Conservation (phyloP, 1,140 invertebrate genomes). For the Apis cerana region DNA sequence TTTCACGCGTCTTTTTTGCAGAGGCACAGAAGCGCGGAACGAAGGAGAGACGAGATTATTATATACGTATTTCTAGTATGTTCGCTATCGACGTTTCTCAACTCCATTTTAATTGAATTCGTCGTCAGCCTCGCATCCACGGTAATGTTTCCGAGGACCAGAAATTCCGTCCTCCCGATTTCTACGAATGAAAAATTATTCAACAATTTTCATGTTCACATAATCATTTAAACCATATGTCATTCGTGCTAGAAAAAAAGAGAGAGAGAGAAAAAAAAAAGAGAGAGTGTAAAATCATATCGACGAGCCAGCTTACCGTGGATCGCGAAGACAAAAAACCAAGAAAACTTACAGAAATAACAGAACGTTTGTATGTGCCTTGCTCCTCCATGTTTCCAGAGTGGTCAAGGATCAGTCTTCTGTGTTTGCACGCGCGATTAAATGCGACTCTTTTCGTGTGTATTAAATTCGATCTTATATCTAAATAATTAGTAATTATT, state of each 20-base stretch:
- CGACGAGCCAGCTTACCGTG: background rate
- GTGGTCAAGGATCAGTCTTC: slow-evolving; percentile 60
- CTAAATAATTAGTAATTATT: slow-evolving; percentile 19
- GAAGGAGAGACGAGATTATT: slow-evolving; percentile 13
- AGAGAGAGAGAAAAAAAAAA: background rate
- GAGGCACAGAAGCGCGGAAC: slow-evolving; percentile 10
- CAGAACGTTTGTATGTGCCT: slow-evolving; percentile 51
- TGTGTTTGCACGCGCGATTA: slow-evolving; percentile 21
- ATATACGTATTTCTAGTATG: background rate
- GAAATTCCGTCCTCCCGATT: background rate
- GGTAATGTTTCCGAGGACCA: background rate
- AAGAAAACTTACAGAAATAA: slow-evolving; percentile 43
- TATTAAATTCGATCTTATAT: slow-evolving; percentile 15
- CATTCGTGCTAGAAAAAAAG: background rate
- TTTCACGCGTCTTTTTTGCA: background rate
- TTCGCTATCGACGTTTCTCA: slow-evolving; percentile 29
- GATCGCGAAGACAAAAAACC: slow-evolving; percentile 7
- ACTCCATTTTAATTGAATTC: slow-evolving; percentile 27
- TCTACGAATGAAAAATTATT: background rate
- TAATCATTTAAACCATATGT: background rate
- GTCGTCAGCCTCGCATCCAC: slow-evolving; percentile 26
- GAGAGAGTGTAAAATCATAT: background rate
- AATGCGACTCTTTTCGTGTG: background rate
- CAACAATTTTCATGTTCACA: background rate
- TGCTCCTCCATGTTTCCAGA: slow-evolving; percentile 62